Conservation (phyloP, 1,140 invertebrate genomes). For the Lordiphosa stackelbergi region DNA sequence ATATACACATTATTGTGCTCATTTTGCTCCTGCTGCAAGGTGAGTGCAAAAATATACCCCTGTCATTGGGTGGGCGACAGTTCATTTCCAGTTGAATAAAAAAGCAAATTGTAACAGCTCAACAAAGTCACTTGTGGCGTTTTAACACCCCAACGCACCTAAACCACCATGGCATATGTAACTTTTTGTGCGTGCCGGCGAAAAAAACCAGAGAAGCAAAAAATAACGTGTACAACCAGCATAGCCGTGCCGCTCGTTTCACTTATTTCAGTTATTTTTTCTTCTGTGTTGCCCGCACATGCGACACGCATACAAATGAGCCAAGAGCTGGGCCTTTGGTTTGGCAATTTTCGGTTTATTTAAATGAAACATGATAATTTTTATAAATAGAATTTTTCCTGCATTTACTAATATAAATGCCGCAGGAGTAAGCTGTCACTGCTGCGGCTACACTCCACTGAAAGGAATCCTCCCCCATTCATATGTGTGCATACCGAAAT, state of each 20-base stretch:
- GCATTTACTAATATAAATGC: constrained; percentile 21
- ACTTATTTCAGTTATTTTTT: constrained; percentile 66
- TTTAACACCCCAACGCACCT: constrained; percentile 64
- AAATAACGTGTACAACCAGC: constrained; percentile 19
- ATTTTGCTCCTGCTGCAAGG: constrained; percentile 75
- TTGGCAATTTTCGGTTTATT: constrained; percentile 41
- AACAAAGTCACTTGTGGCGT: constrained; percentile 69
- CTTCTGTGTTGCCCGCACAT: constrained; percentile 35
- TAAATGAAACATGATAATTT: constrained; percentile 67
- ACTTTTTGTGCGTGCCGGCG: constrained; percentile 49
- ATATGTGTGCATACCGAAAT: constrained; percentile 25
- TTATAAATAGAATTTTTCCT: constrained; percentile 55
- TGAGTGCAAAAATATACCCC: constrained; percentile 51
- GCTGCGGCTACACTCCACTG: constrained; percentile 10
- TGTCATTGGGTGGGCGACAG: no score
- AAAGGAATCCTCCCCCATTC: constrained; percentile 52
- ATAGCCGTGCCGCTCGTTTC: constrained; percentile 43
- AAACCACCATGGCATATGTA: constrained; percentile 34
- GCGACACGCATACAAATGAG: constrained; percentile 63
- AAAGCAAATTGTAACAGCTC: constrained; percentile 73
- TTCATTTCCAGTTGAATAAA: constrained; percentile 52
- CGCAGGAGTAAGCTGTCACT: constrained; percentile 38
- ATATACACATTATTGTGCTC: constrained; percentile 68
- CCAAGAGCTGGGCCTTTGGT: constrained; percentile 8
- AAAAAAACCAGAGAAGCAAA: constrained; percentile 20